These are phyloP conservation scores for Catostylus mosaicus DNA, from an alignment of 30 jellyfish, hydroid and myxozoan genomes.

Conservation along the genomic window DNA sequence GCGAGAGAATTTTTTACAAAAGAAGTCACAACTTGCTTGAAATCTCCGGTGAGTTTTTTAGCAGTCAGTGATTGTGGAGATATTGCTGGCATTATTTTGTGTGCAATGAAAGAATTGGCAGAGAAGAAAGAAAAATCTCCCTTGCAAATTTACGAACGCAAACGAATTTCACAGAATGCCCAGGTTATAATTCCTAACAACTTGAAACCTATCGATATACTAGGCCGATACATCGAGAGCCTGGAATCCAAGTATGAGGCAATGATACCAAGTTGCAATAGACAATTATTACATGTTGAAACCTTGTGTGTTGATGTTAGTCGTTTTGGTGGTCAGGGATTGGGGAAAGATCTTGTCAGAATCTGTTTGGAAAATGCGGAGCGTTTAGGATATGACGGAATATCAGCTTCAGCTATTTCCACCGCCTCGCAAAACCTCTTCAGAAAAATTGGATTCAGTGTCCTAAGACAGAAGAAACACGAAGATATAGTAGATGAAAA, in stretches of 20 bases:
- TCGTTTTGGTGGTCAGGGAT: slow-evolving; percentile 7
- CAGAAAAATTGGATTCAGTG: neutral
- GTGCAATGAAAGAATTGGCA: neutral
- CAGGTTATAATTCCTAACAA: neutral
- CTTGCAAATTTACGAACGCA: too few species aligned
- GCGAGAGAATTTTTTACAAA: neutral
- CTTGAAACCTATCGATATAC: neutral
- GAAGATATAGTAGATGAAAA: slow-evolving; percentile 1
- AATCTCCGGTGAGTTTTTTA: neutral
- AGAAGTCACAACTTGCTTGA: neutral
- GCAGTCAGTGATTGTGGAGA: neutral
- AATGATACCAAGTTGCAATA: neutral
- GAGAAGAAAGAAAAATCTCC: neutral
- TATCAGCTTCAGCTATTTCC: neutral
- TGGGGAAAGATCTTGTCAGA: neutral
- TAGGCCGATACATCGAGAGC: neutral
- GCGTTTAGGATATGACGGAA: slow-evolving; percentile 3
- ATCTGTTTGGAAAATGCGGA: neutral
- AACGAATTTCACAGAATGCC: neutral
- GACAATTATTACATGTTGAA: neutral
- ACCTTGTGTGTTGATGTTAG: slow-evolving; percentile 22
- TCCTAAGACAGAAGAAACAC: neutral
- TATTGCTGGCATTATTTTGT: neutral
- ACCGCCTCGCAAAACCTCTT: slow-evolving; percentile 18
- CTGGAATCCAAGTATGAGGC: neutral